Base-by-base conservation (phyloP, 1,140 invertebrate genomes). In the Tetragnatha versicolor region DNA sequence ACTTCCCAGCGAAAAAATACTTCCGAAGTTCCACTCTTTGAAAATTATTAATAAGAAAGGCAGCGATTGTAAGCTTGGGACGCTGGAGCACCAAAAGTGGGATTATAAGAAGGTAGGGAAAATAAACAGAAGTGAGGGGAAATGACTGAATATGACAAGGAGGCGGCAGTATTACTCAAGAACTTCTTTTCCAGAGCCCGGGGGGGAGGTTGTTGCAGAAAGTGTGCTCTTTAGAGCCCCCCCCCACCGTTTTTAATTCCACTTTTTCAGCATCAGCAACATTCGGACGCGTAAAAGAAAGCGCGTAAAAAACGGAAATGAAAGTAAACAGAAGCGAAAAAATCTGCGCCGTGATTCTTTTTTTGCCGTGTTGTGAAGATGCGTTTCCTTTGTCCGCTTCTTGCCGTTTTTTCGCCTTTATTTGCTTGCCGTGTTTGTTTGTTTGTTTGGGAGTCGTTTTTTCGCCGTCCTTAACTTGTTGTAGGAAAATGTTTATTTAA, bases 121-220 rank as follows among this genome's bases (percentile, higher is more conserved):
- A 58, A 31, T 31, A 58, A 58, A 58, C 55, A 58, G 55, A 58
- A 58, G 22, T 33, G 7, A 58, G 12, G 55, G 55, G 29, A 58
- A 58, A 63, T 63, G 58, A 61, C 58, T 61, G 58, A 61, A 61
- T 61, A 61, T 61, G 60, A 63, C 60, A 63, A 63, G 60, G 33
- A 63, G 35, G 35, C 60, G 35, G 35, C 35, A 63, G 60, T 37
- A 63, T 63, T 63, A 39, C 60, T 42, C 35, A 25, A 37, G 22
- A 63, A 42, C n/a, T 25, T 37, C 60, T 42, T 37, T 63, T 63
- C 42, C n/a, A n/a, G 60, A 63, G 33, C 20, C 60, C 37, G 12
- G 35, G 42, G 60, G 60, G 60, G 60, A 58, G 31, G 31, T 63
- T n/a, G 37, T 63, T 63, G 60, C 35, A 22, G 60, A 22, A 42